These are phyloP conservation scores for Pachyuromys duprasi DNA, from an alignment of 2,797 vertebrate species.

Conservation along the genomic window DNA sequence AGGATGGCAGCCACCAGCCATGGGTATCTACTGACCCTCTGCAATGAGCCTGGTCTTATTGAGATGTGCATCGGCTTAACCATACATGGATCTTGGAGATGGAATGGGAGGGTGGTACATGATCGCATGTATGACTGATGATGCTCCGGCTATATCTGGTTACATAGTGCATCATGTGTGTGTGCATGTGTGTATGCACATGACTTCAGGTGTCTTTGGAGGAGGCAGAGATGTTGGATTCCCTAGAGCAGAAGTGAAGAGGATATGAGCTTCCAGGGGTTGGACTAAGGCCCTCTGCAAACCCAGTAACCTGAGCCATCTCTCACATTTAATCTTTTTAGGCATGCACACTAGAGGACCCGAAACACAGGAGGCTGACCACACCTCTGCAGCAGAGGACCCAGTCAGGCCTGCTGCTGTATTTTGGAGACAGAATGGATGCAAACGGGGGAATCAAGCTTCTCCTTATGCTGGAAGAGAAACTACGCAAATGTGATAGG, in stretches of 20 bases:
- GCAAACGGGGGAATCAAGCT: accelerated
- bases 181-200: neutral
- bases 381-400: neutral
- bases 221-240: neutral
- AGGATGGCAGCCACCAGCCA: accelerated
- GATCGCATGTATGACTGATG: neutral
- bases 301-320: neutral
- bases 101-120: accelerated
- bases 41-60: neutral
- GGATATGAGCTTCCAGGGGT: no score
- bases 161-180: neutral
- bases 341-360: neutral
- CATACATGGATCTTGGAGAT: neutral
- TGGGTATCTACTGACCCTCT: accelerated
- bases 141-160: neutral
- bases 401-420: neutral
- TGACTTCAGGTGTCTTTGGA: neutral
- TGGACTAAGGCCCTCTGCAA: neutral
- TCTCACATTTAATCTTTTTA: neutral
- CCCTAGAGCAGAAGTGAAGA: neutral
- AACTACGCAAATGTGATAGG: neutral
- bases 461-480: neutral
- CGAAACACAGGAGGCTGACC: accelerated
- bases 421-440: neutral
- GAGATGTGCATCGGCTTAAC: neutral